phyloP scores from a whole-genome alignment of 2,888 invertebrate species.

The Acleris sparsana region DNA sequence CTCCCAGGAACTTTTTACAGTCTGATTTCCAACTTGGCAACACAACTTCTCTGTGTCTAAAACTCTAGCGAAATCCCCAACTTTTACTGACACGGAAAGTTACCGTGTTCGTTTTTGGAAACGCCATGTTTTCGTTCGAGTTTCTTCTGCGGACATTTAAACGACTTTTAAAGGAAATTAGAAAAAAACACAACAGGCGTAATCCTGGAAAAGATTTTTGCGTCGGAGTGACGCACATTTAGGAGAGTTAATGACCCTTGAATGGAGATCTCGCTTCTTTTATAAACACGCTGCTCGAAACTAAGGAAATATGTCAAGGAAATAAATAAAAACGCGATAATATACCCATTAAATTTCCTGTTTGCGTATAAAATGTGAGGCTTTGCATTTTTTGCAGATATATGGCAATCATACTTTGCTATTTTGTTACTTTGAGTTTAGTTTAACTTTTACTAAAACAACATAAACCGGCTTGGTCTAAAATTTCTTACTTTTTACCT shows the following conservation, averaged over 20 bases:
- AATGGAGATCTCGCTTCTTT: slow-evolving; percentile 17
- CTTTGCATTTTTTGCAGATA: too few relatives aligned
- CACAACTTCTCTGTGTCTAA: slow-evolving; percentile 41
- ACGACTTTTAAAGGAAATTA: slow-evolving; percentile 49
- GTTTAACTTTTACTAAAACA: too few relatives aligned
- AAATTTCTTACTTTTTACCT: too few relatives aligned
- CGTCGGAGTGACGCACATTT: slow-evolving; percentile 43
- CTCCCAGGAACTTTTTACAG: slow-evolving; percentile 55
- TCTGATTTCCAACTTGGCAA: slow-evolving; percentile 48
- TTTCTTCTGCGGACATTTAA: slow-evolving; percentile 45
- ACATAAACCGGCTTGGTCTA: too few relatives aligned
- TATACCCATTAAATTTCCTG: too few relatives aligned
- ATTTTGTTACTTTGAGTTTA: too few relatives aligned
- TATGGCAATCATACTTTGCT: too few relatives aligned
- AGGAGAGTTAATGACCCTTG: slow-evolving; percentile 43
- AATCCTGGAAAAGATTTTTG: slow-evolving; percentile 43
- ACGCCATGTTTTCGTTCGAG: slow-evolving; percentile 30
- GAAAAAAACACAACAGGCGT: slow-evolving; percentile 44
- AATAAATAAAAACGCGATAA: too few relatives aligned
- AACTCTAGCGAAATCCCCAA: slow-evolving; percentile 31
- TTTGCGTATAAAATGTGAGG: too few relatives aligned
- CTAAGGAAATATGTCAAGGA: not conserved
- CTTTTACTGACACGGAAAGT: slow-evolving; percentile 33
- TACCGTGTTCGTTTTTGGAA: slow-evolving; percentile 37
- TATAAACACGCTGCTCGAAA: not conserved